These are phyloP conservation scores for Monomorium pharaonis DNA, from an alignment of 1,140 invertebrate species.

Conservation along the genomic window DNA sequence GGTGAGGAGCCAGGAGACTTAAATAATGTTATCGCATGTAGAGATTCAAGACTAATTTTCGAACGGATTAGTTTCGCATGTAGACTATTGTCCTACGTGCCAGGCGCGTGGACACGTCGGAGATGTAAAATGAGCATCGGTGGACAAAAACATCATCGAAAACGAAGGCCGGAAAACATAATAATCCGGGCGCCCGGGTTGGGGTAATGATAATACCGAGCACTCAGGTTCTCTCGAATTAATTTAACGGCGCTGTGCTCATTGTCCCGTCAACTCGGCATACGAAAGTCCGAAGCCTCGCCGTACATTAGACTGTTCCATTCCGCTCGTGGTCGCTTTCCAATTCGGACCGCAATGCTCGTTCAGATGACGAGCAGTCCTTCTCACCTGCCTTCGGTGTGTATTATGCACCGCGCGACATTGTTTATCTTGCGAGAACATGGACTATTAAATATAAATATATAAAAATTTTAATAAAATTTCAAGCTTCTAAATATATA, in stretches of 20 bases:
- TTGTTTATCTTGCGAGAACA: neutral
- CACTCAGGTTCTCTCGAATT: slow-evolving; percentile 73
- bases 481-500: neutral
- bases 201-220: slow-evolving; percentile 74
- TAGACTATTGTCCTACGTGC: neutral
- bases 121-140: slow-evolving; percentile 2
- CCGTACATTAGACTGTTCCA: slow-evolving; percentile 55
- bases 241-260: slow-evolving; percentile 63
- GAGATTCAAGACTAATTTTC: neutral
- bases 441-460: neutral
- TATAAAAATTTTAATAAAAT: neutral
- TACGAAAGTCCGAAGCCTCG: slow-evolving; percentile 55
- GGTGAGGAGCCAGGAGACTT: too few species aligned
- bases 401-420: neutral
- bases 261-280: slow-evolving; percentile 30
- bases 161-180: slow-evolving; percentile 67
- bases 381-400: neutral
- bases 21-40: neutral
- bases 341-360: slow-evolving; percentile 48
- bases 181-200: slow-evolving; percentile 64
- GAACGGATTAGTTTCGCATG: neutral
- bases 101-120: neutral
- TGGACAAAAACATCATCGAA: slow-evolving; percentile 20
- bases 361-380: slow-evolving; percentile 3
- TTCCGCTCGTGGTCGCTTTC: slow-evolving; percentile 61